Base-by-base conservation (phyloP, 2,113 vertebrate species). In the Tenrec ecaudatus region DNA sequence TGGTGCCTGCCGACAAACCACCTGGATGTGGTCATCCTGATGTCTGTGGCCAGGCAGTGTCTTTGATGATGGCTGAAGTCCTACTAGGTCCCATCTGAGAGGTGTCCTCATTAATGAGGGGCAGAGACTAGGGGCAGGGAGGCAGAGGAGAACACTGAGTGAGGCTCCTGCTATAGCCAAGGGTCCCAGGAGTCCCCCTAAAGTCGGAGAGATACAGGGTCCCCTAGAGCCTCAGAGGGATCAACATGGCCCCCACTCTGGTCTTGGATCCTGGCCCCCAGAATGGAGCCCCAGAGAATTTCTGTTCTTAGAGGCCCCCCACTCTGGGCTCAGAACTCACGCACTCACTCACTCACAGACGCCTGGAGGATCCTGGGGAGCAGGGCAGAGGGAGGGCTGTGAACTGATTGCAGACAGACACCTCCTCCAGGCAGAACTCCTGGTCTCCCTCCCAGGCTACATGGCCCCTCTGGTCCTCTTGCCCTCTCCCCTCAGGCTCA, bases 391-490 rank as follows among this genome's bases (percentile, higher is more conserved):
- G 36, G 27, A 29, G 60, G 0, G n/a, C 1, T 43, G 15, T 38
- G 16, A 19, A 6, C 33, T 33, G n/a, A 1, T 22, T 6, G 5
- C 27, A 9, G 75, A 8, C 27, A 9, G 75, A 58, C 11, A 1
- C 76, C 62, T 82, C 60, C 62, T 78, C 71, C 64, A 23, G 43
- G 80, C 40, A 73, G 83, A 31, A 33, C 11, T 17, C 47, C 47
- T 33, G 60, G 79, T 57, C 81, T 53, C 47, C 47, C 47, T 53
- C 47, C 47, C 47, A 71, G 0, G 10, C 25, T 12, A 2, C 6
- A 8, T 10, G 7, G 1, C 9, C 27, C 36, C 31, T 4, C 9
- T 27, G 29, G 2, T 1, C 6, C 38, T 0, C 17, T 23, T 31
- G 62, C 17, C 29, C 0, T 17, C 36, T 77, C 19, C 86, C 3